A percentile compares a stretch with the other conserved stretches of the same genome.
Conservation (phyloP, 2,888 invertebrate genomes). For the Siphonodentalium dalli region DNA sequence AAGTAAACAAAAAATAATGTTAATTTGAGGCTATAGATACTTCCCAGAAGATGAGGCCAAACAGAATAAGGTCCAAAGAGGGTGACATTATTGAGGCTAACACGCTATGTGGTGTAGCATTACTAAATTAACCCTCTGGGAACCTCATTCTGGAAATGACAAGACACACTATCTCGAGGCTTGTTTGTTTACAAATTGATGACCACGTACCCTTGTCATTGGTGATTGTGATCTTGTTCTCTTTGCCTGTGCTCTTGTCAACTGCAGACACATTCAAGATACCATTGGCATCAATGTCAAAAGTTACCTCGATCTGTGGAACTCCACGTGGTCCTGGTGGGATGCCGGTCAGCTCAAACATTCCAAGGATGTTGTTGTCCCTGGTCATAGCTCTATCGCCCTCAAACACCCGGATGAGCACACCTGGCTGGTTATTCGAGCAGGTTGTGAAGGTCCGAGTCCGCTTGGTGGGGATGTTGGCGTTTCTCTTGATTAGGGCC, state of each 20-base stretch:
- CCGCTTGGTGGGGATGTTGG: constrained; percentile 95
- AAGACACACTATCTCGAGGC: too few species aligned
- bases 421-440: constrained; percentile 93
- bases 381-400: constrained; percentile 66
- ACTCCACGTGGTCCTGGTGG: constrained; percentile 92
- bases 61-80: too few species aligned
- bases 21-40: too few species aligned
- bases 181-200: too few species aligned
- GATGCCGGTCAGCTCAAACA: constrained; percentile 95
- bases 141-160: too few species aligned
- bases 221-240: constrained; percentile 71
- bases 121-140: too few species aligned
- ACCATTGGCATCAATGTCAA: constrained; percentile 76
- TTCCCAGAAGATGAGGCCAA: too few species aligned
- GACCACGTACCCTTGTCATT: constrained; percentile 77
- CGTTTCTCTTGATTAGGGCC: constrained; percentile 94
- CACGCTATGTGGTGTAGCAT: too few species aligned
- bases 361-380: constrained; percentile 81
- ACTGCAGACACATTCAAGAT: constrained; percentile 93
- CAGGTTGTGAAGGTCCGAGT: constrained; percentile 97
- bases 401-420: constrained; percentile 64
- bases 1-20: too few species aligned
- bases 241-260: constrained; percentile 76
- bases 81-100: too few species aligned
- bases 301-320: constrained; percentile 74